Conservation (phyloP, 2,888 invertebrate genomes). For the Caenorhabditis plicata region DNA sequence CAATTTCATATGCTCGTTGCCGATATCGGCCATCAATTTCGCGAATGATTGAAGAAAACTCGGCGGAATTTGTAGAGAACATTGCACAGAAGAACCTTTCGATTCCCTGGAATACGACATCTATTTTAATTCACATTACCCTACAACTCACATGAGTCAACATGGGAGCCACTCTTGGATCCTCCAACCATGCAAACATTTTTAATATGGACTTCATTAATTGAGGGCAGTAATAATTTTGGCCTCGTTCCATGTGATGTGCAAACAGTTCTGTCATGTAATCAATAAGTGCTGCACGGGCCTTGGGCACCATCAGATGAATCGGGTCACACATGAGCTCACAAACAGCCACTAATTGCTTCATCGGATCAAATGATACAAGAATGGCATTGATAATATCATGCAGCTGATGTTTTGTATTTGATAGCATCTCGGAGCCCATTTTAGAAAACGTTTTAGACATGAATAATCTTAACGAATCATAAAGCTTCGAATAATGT, state of each 20-base stretch:
- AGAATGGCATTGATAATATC: conserved; percentile 16
- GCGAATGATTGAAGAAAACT: conserved; percentile 9
- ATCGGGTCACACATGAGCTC: conserved; percentile 29
- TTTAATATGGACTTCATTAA: conserved; percentile 13
- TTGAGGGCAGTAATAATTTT: conserved; percentile 8
- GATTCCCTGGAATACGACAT: not conserved
- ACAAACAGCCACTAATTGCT: conserved; percentile 24
- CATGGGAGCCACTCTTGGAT: conserved; percentile 8
- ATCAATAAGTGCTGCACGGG: conserved; percentile 15
- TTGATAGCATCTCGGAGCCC: conserved; percentile 12
- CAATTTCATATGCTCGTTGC: conserved; percentile 17
- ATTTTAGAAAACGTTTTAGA: conserved; percentile 18
- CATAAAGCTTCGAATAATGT: conserved; percentile 9
- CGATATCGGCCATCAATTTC: conserved; percentile 18
- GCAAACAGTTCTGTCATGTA: conserved; percentile 20
- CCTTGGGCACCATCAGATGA: conserved; percentile 26
- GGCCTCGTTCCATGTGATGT: conserved; percentile 16
- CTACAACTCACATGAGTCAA: conserved; percentile 6
- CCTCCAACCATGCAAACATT: conserved; percentile 17
- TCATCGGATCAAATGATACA: conserved; percentile 20
- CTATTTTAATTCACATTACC: not conserved
- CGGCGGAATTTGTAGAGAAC: conserved; percentile 20
- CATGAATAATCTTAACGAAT: conserved; percentile 19
- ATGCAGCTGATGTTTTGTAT: conserved; percentile 15
- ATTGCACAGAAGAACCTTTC: conserved; percentile 24